Evolutionary conservation across 2,113 vertebrate genomes (phyloP), one percentile per base, ranked within the genome.

Genomic region (Mastomys coucha): DNA sequence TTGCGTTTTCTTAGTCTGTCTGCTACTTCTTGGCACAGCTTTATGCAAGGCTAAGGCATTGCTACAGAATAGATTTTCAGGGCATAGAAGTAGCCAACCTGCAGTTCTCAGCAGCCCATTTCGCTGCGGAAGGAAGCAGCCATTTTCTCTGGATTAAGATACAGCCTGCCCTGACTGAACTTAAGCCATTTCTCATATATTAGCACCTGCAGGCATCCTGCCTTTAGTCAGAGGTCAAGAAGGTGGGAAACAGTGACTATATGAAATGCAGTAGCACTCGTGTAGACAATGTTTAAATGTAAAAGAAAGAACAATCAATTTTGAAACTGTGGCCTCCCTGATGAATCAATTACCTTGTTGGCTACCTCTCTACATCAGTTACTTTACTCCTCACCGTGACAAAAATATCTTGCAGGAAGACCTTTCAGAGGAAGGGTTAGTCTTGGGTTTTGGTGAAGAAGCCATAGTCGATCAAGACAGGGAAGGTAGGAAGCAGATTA

Each of bases 1-100:
- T 82, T 72, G 0, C 53, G 11, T 63, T 31, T 31, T 77, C 86
- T 58, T 87, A 84, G 95, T 95, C 17, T 4, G 11, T 2, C 92
- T 93, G 31, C 1, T 16, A 1, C 75, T 97, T 96, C 87, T 78
- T 63, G 72, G 75, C 65, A 51, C 93, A 65, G 6, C n/a, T 96
- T 95, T 85, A 11, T 81, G 51, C n/a, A 6, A 75, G 63, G 53
- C 63, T 80, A 49, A 53, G 13, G 7, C 12, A 65, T 0, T 0
- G 31, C 45, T 17, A 31, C 14, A 76, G 33, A 56, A 39, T 4
- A 77, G 3, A 3, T 85, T 3, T 17, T 51, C 39, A 17, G 42
- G 45, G 1, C 11, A 28, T 10, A 3, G 31, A 11, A 56, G 63
- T 49, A 6, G 4, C 28, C 33, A 86, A 9, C 6, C 9, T 24